Base-by-base conservation (phyloP, 2,888 invertebrate species). In the Campoletis raptor region DNA sequence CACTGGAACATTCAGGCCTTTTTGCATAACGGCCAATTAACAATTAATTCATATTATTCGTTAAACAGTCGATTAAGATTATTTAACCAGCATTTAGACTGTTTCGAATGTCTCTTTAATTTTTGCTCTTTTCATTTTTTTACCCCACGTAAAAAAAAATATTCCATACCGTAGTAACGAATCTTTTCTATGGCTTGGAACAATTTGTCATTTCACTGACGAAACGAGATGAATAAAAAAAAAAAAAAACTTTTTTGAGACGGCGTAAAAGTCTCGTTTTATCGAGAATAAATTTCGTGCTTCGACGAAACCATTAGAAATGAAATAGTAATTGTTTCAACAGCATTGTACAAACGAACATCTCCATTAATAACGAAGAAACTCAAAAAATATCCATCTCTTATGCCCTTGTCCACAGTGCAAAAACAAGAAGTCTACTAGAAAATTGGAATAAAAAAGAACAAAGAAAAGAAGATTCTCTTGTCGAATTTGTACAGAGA, bases 1-100 rank as follows among this genome's bases (percentile, higher is more conserved):
- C 92, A 92, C 92, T 92, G 93, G 92, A 93, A 93, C 93, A 93
- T 93, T 92, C 93, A 93, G 91, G 92, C 92, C 91, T 91, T 87
- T 92, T 91, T 91, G 90, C 91, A 92, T 89, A 92, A 91, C 90
- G 90, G 93, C 92, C 91, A 91, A 88, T 90, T 89, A 88, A 91
- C 90, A 91, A 89, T 91, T 89, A 91, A 90, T 89, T 86, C 88
- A 48, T 87, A 90, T 91, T 89, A 90, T 89, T 88, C 81, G 83
- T 86, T 87, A 90, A 85, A 88, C 78, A 88, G 89, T 81, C 73
- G 67, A 76, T 54, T 76, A 76, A 74, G 76, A 85, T 61, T 36
- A 81, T 81, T 78, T 15, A 83, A 73, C 64, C 83, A 85, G 73
- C 83, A 69, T 88, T 85, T 83, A 10, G 81, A 86, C 87, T 77